Percentiles rank a stretch among this genome's conserved stretches.
Conservation (phyloP, 2,888 invertebrate genomes). For the Metopia argyrocephala region DNA sequence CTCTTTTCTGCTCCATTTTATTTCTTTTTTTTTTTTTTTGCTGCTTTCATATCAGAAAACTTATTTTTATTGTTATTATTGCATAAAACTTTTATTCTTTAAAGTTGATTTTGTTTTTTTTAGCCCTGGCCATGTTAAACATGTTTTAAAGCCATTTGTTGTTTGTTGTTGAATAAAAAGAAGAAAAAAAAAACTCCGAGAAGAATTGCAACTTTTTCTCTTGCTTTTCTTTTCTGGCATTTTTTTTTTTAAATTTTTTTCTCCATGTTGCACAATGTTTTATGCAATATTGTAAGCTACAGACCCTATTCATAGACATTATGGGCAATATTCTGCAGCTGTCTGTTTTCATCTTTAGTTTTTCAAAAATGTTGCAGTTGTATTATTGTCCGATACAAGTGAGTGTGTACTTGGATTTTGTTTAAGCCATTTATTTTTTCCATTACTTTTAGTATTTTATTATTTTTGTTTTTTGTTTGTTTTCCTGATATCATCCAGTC, state of each 20-base stretch:
- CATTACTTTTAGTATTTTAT: constrained; percentile 44
- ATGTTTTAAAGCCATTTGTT: constrained; percentile 55
- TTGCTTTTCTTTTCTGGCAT: constrained; percentile 13
- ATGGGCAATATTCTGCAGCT: constrained; percentile 1
- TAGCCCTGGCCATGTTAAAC: constrained; percentile 53
- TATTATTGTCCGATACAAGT: not conserved
- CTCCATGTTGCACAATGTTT: constrained; percentile 3
- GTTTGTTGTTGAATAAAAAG: too few relatives aligned
- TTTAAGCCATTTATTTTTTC: constrained; percentile 54
- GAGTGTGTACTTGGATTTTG: constrained; percentile 38
- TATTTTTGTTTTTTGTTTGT: not conserved
- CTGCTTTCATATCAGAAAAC: constrained; percentile 9
- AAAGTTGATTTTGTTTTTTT: constrained; percentile 46
- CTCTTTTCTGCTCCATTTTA: constrained; percentile 36
- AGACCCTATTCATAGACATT: constrained; percentile 27
- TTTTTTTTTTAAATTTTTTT: not conserved
- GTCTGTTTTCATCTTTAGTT: constrained; percentile 23
- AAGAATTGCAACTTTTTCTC: not conserved
- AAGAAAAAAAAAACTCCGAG: too few relatives aligned
- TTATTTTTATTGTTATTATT: constrained; percentile 5
- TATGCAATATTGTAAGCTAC: constrained; percentile 47
- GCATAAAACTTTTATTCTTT: constrained; percentile 45
- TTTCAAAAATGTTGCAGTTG: not conserved
- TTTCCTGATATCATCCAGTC: not conserved
- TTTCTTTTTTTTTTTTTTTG: constrained; percentile 10